Percentiles rank a stretch among this genome's conserved stretches.
Conservation (phyloP, 1,140 invertebrate genomes). For the Uloborus diversus region DNA sequence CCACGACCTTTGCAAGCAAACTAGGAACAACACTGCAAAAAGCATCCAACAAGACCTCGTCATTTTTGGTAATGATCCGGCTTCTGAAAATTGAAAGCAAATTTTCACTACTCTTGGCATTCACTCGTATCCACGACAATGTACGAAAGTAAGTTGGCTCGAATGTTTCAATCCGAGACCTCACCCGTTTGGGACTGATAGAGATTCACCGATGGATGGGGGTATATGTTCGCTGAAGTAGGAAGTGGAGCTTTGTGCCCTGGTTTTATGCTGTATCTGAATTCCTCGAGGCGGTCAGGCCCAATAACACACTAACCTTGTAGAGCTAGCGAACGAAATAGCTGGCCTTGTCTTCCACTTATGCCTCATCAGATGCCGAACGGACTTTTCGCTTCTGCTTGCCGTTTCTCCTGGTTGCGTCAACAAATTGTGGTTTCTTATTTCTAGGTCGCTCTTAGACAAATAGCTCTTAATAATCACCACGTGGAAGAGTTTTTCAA, state of each 20-base stretch:
- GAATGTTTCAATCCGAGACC: conserved; percentile 1
- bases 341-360: conserved; percentile 44
- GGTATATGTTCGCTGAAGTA: too few species aligned
- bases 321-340: conserved; percentile 36
- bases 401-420: conserved; percentile 45
- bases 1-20: conserved; percentile 38
- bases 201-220: too few species aligned
- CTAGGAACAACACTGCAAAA: conserved; percentile 31
- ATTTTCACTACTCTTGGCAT: conserved; percentile 36
- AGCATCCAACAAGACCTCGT: conserved; percentile 47
- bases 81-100: not conserved
- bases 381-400: not conserved
- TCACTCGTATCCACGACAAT: conserved; percentile 4
- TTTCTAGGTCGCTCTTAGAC: conserved; percentile 28
- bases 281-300: conserved; percentile 44
- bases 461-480: too few species aligned
- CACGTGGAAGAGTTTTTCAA: too few species aligned
- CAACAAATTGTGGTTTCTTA: conserved; percentile 41
- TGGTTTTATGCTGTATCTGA: conserved; percentile 27
- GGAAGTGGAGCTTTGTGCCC: conserved; percentile 33
- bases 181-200: conserved; percentile 1
- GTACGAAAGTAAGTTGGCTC: conserved; percentile 2
- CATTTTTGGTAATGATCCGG: conserved; percentile 43
- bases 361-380: not conserved
- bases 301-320: conserved; percentile 57